phyloP scores from a whole-genome alignment of 2,797 vertebrate species.

The Martes flavigula region DNA sequence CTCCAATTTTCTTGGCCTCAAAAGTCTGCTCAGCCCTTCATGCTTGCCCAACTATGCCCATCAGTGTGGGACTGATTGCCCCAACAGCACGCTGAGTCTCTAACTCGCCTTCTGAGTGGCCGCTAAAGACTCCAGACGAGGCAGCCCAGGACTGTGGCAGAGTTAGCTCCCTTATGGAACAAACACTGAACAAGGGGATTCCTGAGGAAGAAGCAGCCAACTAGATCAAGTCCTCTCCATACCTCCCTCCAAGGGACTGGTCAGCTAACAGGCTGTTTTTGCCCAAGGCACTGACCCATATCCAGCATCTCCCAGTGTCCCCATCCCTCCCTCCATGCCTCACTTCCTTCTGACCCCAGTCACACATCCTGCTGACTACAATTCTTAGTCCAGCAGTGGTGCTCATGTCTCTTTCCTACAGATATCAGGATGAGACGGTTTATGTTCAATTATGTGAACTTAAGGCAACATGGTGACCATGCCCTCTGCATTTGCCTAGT shows the following conservation, averaged over 20 bases:
- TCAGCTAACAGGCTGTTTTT: neutral
- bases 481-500: neutral
- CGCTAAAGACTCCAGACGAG: neutral
- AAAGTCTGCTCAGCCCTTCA: neutral
- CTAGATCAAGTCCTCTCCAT: fast-evolving
- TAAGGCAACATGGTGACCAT: neutral
- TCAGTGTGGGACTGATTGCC: neutral
- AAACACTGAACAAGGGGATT: neutral
- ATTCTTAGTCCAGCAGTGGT: fast-evolving
- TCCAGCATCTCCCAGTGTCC: no score
- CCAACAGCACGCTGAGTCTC: fast-evolving
- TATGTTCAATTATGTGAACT: neutral
- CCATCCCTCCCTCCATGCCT: fast-evolving
- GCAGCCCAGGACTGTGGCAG: neutral
- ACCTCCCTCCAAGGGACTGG: neutral
- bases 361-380: no score
- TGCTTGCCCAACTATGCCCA: no score
- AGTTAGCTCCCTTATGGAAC: fast-evolving
- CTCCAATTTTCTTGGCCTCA: neutral
- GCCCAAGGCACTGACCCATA: neutral
- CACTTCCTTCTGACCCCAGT: neutral
- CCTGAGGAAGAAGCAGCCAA: neutral
- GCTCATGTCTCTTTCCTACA: no score
- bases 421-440: neutral
- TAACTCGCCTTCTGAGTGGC: neutral